A percentile compares a stretch with the other conserved stretches of the same genome.
Conservation (phyloP, 2,797 vertebrate species). For the Enteromius fasciolatus region DNA sequence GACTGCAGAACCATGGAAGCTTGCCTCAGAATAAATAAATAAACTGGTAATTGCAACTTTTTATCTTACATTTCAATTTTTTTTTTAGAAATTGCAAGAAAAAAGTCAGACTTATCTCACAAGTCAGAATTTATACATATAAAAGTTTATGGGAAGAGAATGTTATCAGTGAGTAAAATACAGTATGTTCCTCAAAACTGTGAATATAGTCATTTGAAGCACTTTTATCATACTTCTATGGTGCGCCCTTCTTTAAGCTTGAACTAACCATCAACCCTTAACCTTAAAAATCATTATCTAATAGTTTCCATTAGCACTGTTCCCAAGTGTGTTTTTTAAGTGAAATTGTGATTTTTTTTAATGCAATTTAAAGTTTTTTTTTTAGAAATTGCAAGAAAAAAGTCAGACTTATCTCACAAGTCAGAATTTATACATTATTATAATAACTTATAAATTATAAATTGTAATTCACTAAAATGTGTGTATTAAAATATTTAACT, state of each 20-base stretch:
- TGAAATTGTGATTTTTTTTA: background rate
- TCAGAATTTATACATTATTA: too few relatives aligned
- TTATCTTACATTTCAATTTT: background rate
- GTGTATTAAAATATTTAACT: background rate
- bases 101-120: background rate
- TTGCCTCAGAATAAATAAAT: background rate
- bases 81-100: background rate
- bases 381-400: too few relatives aligned
- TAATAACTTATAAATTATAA: background rate
- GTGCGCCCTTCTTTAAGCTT: background rate
- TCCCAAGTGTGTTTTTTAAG: background rate
- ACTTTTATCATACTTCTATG: background rate
- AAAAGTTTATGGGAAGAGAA: conserved; percentile 1
- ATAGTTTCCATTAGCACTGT: background rate
- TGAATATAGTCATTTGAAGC: background rate
- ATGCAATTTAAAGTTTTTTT: background rate
- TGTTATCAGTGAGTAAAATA: background rate
- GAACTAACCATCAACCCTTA: background rate
- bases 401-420: too few relatives aligned
- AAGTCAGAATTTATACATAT: background rate
- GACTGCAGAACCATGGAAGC: background rate
- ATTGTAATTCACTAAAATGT: background rate
- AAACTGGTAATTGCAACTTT: background rate
- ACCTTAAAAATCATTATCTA: background rate
- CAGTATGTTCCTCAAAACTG: background rate